Percentiles rank a stretch among this genome's conserved stretches.
phyloP scores from a whole-genome alignment of 2,113 vertebrate genomes.

The Etia nguti region DNA sequence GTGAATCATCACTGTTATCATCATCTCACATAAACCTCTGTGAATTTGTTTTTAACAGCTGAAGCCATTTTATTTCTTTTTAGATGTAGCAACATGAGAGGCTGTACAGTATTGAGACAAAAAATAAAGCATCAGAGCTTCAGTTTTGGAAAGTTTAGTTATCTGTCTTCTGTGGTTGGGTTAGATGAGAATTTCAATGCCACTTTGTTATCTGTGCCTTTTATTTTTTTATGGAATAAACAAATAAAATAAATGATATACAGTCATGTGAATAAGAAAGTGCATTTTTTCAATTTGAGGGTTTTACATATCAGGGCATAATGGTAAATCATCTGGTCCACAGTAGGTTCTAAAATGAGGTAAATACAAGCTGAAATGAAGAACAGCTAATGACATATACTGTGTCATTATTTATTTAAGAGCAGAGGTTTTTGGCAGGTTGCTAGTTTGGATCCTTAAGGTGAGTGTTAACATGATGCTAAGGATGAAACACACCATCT shows the following conservation, averaged over 20 bases:
- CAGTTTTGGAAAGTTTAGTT: not conserved
- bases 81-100: not conserved
- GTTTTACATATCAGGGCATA: not conserved
- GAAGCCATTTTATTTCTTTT: not conserved
- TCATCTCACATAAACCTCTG: not conserved
- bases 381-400: not conserved
- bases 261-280: not conserved
- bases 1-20: not conserved
- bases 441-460: not conserved
- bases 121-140: not conserved
- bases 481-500: not conserved
- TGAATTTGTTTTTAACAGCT: not conserved
- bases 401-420: not conserved
- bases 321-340: not conserved
- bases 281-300: not conserved
- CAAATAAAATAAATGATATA: not conserved
- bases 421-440: accelerated
- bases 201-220: not conserved
- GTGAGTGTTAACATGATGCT: not conserved
- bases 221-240: not conserved
- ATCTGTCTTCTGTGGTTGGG: not conserved
- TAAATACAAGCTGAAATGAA: not conserved
- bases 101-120: not conserved
- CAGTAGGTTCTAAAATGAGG: accelerated
- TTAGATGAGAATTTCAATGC: accelerated